Conservation (phyloP, 2,113 vertebrate genomes). For the Melanostigma gelatinosum region DNA sequence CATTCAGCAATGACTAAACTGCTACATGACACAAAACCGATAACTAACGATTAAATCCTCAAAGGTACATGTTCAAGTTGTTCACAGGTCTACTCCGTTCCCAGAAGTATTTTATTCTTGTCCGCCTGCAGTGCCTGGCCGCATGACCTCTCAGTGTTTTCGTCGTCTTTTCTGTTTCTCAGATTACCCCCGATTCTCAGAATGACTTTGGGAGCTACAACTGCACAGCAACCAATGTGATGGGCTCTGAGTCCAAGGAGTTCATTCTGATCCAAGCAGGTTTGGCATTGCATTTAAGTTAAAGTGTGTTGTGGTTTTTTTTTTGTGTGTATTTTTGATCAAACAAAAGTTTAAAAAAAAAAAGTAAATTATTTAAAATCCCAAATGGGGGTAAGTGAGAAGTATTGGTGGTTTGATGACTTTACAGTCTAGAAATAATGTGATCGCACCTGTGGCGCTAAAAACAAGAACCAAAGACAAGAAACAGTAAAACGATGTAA, state of each 20-base stretch:
- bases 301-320: neutral
- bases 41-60: neutral
- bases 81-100: neutral
- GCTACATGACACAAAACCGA: neutral
- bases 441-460: neutral
- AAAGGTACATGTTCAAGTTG: neutral
- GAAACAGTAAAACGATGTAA: neutral
- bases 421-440: neutral
- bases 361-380: neutral
- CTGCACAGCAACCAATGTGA: slow-evolving; percentile 92
- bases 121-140: neutral
- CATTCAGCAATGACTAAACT: neutral
- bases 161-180: slow-evolving; percentile 6
- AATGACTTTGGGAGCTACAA: slow-evolving; percentile 98
- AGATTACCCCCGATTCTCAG: slow-evolving; percentile 96
- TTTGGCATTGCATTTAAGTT: slow-evolving; percentile 67
- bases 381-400: neutral
- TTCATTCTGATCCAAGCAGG: slow-evolving; percentile 97
- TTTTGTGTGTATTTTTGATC: neutral
- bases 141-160: neutral
- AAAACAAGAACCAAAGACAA: neutral
- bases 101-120: neutral
- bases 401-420: neutral
- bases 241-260: slow-evolving; percentile 94
- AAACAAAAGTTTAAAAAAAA: no score